phyloP scores from a whole-genome alignment of 2,888 invertebrate genomes.

The Endotricha flammealis region DNA sequence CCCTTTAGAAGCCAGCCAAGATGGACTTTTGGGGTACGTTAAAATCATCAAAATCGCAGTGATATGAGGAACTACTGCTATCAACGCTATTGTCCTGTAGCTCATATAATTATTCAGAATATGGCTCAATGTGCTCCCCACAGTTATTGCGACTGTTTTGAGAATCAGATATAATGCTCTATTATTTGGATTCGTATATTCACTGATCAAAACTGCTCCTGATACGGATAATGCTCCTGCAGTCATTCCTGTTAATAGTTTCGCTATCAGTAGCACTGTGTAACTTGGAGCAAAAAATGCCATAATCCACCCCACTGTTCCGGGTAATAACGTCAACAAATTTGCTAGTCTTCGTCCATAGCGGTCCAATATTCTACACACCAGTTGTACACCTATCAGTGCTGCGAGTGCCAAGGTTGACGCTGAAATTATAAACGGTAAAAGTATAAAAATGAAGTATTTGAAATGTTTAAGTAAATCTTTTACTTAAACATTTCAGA shows the following conservation, averaged over 20 bases:
- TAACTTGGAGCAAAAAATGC: conserved; percentile 34
- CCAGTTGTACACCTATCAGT: conserved; percentile 22
- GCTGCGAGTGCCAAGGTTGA: conserved; percentile 7
- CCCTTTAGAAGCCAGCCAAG: conserved; percentile 76
- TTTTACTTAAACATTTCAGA: too few relatives aligned
- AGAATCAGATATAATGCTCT: conserved; percentile 49
- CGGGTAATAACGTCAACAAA: conserved; percentile 24
- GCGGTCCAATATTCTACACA: conserved; percentile 28
- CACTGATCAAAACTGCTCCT: conserved; percentile 51
- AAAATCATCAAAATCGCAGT: conserved; percentile 40
- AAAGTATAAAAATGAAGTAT: too few relatives aligned
- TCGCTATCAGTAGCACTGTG: conserved; percentile 33
- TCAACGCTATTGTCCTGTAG: conserved; percentile 41
- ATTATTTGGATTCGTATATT: conserved; percentile 44
- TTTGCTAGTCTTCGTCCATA: conserved; percentile 27
- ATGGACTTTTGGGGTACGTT: conserved; percentile 79
- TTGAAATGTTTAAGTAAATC: too few relatives aligned
- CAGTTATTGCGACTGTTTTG: conserved; percentile 32
- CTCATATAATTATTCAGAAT: conserved; percentile 31
- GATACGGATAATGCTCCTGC: conserved; percentile 34
- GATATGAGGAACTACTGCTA: conserved; percentile 31
- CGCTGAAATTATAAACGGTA: conserved; percentile 23
- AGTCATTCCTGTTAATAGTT: conserved; percentile 38
- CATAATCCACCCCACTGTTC: conserved; percentile 29
- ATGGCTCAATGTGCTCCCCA: conserved; percentile 20